Conservation (phyloP, 2,797 vertebrate genomes). For the Toxotes lorentzi region DNA sequence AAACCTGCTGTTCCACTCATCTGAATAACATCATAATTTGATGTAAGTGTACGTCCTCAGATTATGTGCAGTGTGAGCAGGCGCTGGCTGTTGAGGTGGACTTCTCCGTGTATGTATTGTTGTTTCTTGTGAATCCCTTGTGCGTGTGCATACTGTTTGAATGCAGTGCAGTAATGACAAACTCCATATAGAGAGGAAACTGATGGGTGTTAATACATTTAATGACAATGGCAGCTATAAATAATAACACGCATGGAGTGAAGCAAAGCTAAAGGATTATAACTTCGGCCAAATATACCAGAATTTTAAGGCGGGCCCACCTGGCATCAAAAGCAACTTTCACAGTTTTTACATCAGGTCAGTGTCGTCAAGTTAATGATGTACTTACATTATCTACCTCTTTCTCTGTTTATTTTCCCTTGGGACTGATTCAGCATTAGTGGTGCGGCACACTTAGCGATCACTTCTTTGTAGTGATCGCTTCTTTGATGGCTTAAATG, state of each 20-base stretch:
- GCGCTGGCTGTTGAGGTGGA: background rate
- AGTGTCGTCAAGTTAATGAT: background rate
- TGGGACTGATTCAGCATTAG: slow-evolving; percentile 13
- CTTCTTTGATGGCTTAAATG: slow-evolving; percentile 8
- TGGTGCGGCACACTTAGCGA: slow-evolving; percentile 3
- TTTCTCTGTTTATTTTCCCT: background rate
- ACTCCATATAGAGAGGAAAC: background rate
- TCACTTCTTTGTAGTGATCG: slow-evolving; percentile 4
- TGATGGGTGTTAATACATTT: background rate
- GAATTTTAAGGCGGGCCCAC: background rate
- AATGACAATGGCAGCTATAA: no score
- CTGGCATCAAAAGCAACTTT: background rate
- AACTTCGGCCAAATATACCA: background rate
- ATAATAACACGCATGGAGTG: no score
- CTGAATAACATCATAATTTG: no score
- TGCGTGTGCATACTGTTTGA: background rate
- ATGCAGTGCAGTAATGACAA: background rate
- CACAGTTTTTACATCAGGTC: background rate
- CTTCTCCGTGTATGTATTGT: background rate
- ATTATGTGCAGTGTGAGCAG: no score
- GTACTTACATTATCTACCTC: background rate
- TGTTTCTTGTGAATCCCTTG: background rate
- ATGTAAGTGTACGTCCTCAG: no score
- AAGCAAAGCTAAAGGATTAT: no score
- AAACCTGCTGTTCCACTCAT: no score